Conservation (phyloP, 53 echinoderm and acorn worm genomes). For the Echinometra lucunter region DNA sequence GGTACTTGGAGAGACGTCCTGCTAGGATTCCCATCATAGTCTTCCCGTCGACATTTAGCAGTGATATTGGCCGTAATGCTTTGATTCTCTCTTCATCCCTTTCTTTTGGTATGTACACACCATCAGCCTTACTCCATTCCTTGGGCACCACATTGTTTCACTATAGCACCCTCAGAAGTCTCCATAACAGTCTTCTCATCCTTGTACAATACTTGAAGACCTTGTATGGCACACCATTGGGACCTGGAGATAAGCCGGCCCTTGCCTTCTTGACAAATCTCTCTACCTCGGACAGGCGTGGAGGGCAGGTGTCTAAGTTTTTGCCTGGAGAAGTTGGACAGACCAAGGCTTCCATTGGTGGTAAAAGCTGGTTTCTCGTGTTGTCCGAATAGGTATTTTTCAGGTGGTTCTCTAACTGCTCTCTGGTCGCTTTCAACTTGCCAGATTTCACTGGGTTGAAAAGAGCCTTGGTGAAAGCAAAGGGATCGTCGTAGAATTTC, state of each 20-base stretch:
- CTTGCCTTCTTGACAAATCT: not conserved
- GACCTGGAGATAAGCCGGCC: conserved; percentile 1
- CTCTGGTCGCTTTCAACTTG: not conserved
- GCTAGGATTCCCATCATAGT: conserved; percentile 16
- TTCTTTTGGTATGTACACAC: not conserved
- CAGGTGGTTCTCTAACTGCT: not conserved
- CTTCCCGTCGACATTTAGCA: not conserved
- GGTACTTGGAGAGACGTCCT: not conserved
- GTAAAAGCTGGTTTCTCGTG: not conserved
- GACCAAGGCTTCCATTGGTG: not conserved
- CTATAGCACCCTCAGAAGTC: not conserved
- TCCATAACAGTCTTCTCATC: not conserved
- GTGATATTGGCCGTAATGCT: conserved; percentile 8
- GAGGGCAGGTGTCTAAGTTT: not conserved
- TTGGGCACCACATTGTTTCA: not conserved
- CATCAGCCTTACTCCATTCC: conserved; percentile 8
- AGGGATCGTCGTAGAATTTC: not conserved
- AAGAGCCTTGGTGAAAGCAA: not conserved
- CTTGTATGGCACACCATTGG: conserved; percentile 17
- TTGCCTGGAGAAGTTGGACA: not conserved
- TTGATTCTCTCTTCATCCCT: not conserved
- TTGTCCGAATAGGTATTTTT: not conserved
- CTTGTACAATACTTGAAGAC: not conserved
- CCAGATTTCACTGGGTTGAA: not conserved
- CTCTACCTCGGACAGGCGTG: conserved; percentile 7